A percentile compares a stretch with the other conserved stretches of the same genome.
Conservation (phyloP, 37 sponge, comb jelly and placozoan genomes). For the Agelas oroides region DNA sequence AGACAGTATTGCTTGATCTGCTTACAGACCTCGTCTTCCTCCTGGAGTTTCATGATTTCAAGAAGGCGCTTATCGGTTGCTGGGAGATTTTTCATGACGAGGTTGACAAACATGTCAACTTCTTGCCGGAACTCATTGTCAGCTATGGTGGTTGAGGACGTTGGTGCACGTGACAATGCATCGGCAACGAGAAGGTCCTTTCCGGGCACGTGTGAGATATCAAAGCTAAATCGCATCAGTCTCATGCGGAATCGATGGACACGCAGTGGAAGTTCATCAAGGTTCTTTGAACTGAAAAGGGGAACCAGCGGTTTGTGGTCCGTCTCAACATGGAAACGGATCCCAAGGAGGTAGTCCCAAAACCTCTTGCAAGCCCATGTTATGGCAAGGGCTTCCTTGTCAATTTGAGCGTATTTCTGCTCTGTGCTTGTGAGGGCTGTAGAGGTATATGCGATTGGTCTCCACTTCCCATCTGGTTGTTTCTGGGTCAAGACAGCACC, state of each 20-base stretch:
- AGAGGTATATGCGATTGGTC: constrained; percentile 30
- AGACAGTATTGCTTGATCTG: too few species aligned
- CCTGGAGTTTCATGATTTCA: too few species aligned
- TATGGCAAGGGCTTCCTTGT: constrained; percentile 41
- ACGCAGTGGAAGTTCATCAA: constrained; percentile 35
- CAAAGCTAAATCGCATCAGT: constrained; percentile 36
- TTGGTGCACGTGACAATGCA: constrained; percentile 34
- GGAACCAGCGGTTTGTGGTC: constrained; percentile 65
- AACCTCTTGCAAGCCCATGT: constrained; percentile 46
- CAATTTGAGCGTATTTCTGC: constrained; percentile 49
- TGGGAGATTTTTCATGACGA: neutral
- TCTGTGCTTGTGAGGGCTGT: constrained; percentile 27
- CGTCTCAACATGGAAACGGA: constrained; percentile 23
- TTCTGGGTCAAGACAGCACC: constrained; percentile 54
- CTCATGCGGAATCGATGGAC: constrained; percentile 36
- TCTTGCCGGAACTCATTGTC: constrained; percentile 15
- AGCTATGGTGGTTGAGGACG: neutral
- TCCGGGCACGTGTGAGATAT: constrained; percentile 37
- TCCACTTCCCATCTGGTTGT: constrained; percentile 22
- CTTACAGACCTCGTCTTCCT: too few species aligned
- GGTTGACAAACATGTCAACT: neutral
- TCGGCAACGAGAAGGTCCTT: constrained; percentile 26
- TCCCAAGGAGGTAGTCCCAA: constrained; percentile 13
- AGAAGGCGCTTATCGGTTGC: constrained; percentile 19
- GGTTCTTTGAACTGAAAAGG: constrained; percentile 27